Evolutionary conservation across 1,140 invertebrate species (phyloP).

Genomic region (Hypothenemus hampei): DNA sequence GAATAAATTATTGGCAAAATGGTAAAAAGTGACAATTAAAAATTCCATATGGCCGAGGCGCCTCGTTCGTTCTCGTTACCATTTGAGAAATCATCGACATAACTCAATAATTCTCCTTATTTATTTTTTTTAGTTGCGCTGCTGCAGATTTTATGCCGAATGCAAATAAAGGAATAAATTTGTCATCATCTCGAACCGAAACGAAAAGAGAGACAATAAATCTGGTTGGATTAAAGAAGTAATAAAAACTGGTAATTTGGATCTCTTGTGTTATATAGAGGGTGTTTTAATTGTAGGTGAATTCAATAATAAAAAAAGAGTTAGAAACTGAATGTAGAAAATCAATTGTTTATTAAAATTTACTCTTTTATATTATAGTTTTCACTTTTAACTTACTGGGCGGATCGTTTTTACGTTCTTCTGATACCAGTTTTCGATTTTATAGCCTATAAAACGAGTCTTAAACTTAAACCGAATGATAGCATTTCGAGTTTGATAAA

Average conservation of each 20-base stretch:
- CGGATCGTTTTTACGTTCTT: constrained; percentile 13
- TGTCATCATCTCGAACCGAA: constrained; percentile 22
- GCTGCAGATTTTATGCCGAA: constrained; percentile 23
- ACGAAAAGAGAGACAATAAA: constrained; percentile 10
- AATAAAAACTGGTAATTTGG: too few relatives aligned
- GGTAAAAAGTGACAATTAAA: constrained; percentile 27
- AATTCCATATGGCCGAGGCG: constrained; percentile 21
- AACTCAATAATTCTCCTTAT: constrained; percentile 21
- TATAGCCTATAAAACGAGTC: constrained; percentile 18
- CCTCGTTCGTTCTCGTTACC: constrained; percentile 30
- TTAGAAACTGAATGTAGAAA: too few relatives aligned
- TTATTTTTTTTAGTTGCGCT: constrained; percentile 14
- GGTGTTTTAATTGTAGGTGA: too few relatives aligned
- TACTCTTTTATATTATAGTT: too few relatives aligned
- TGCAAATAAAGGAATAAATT: constrained; percentile 29
- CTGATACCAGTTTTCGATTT: constrained; percentile 21
- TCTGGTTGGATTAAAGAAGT: constrained; percentile 1
- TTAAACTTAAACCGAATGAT: constrained; percentile 18
- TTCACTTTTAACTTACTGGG: too few relatives aligned
- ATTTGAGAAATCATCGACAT: constrained; percentile 29
- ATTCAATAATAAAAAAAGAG: too few relatives aligned
- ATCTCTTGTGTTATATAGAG: too few relatives aligned
- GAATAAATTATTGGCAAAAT: constrained; percentile 15
- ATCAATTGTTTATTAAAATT: too few relatives aligned
- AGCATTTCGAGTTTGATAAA: constrained; percentile 17